These are phyloP conservation scores for Balaeniceps rex DNA, from an alignment of 2,113 vertebrate species.

Conservation along the genomic window DNA sequence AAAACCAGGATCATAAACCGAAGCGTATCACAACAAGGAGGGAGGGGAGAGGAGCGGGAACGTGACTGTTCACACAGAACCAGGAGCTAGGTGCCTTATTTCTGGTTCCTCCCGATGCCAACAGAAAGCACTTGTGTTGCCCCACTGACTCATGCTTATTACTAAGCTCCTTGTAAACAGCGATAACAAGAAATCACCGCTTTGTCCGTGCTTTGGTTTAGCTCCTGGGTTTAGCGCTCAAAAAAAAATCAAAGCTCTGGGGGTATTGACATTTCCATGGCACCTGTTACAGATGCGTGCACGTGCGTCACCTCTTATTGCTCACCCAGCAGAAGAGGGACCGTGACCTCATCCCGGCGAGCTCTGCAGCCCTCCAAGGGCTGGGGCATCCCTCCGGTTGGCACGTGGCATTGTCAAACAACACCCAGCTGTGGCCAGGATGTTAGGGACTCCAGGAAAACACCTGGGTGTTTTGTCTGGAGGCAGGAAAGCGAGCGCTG, in stretches of 20 bases:
- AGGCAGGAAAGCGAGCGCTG: neutral
- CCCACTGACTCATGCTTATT: neutral
- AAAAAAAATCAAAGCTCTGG: neutral
- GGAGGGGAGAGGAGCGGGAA: neutral
- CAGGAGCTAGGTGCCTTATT: neutral
- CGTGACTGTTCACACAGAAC: neutral
- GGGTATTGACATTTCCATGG: neutral
- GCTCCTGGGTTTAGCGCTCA: neutral
- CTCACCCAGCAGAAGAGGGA: neutral
- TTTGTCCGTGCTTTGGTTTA: neutral
- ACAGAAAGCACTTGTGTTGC: neutral
- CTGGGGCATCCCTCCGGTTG: neutral
- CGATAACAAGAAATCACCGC: rapidly evolving
- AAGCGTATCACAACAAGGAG: neutral
- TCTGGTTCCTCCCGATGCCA: neutral
- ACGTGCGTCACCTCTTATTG: neutral
- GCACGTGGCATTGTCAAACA: neutral
- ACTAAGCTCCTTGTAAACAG: neutral
- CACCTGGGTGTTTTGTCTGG: neutral
- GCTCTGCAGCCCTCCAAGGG: neutral
- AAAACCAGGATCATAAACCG: neutral
- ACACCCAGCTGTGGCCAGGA: neutral
- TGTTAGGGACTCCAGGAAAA: rapidly evolving
- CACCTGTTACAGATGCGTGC: rapidly evolving
- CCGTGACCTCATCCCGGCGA: rapidly evolving